phyloP scores from a whole-genome alignment of 2,113 vertebrate genomes.

The Paralichthys olivaceus region DNA sequence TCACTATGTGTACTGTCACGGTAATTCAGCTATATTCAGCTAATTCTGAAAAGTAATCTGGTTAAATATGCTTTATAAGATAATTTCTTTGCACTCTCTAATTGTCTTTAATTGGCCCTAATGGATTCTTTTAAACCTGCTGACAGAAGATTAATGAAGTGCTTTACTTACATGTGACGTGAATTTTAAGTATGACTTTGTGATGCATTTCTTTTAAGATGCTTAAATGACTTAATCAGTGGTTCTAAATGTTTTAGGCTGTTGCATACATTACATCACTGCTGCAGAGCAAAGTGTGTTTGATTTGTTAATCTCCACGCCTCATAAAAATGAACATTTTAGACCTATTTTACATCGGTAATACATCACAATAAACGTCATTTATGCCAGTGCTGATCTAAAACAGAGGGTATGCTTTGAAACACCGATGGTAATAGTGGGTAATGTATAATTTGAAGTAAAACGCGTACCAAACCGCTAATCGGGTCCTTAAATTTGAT shows the following conservation, averaged over 20 bases:
- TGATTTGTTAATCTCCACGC: constrained; percentile 19
- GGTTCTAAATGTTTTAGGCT: constrained; percentile 4
- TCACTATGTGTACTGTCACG: constrained; percentile 27
- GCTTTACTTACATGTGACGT: constrained; percentile 36
- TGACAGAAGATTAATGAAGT: constrained; percentile 61
- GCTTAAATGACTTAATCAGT: background rate
- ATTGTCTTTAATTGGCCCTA: constrained; percentile 67
- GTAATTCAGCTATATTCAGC: constrained; percentile 24
- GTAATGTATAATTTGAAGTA: constrained; percentile 15
- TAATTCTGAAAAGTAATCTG: constrained; percentile 40
- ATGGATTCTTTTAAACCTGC: constrained; percentile 63
- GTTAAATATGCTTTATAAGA: constrained; percentile 47
- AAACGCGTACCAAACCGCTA: constrained; percentile 12
- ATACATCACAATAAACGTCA: constrained; percentile 29
- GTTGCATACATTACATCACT: constrained; percentile 24
- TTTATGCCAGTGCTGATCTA: constrained; percentile 36
- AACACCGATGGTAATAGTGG: background rate
- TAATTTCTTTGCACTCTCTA: constrained; percentile 52
- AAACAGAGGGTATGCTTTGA: constrained; percentile 32
- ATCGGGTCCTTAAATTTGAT: constrained; percentile 30
- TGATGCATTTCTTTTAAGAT: constrained; percentile 2
- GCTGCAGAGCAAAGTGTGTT: background rate
- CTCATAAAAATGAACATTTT: constrained; percentile 28
- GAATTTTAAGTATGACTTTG: constrained; percentile 41
- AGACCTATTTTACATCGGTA: background rate